These are phyloP conservation scores for Irena cyanogastra DNA, from an alignment of 2,113 vertebrate genomes.

Conservation along the genomic window DNA sequence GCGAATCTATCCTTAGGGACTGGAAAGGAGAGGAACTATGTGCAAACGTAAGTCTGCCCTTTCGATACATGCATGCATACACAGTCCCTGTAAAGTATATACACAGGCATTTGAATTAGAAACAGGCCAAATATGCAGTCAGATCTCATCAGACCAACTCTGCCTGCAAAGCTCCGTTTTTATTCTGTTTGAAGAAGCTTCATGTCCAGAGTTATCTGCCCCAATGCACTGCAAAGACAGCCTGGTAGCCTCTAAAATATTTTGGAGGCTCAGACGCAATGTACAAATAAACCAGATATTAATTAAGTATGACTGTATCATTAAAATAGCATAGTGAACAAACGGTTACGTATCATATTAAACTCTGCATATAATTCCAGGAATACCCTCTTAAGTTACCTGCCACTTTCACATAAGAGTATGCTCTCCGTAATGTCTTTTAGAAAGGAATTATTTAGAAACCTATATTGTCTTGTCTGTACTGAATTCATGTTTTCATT, in stretches of 20 bases:
- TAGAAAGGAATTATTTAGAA: background rate
- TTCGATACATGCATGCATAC: background rate
- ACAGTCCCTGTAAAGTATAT: background rate
- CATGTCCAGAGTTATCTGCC: background rate
- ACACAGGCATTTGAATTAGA: background rate
- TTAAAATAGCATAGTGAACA: constrained; percentile 74
- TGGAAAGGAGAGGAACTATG: background rate
- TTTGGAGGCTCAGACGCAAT: constrained; percentile 52
- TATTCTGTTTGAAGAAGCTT: constrained; percentile 17
- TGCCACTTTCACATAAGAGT: background rate
- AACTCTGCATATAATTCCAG: constrained; percentile 47
- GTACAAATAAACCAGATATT: constrained; percentile 69
- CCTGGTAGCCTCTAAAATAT: constrained; percentile 40
- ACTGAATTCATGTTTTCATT: background rate
- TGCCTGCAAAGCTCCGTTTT: background rate
- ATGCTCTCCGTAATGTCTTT: background rate
- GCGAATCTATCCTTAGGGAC: background rate
- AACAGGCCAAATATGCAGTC: constrained; percentile 5
- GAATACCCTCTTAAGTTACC: constrained; percentile 54
- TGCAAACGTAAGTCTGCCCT: background rate
- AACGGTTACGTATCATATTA: constrained; percentile 64
- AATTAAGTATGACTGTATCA: constrained; percentile 74
- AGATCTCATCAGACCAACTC: constrained; percentile 18
- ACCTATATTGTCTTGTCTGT: background rate
- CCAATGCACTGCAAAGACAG: background rate